Evolutionary conservation across 2,888 invertebrate genomes (phyloP).

Genomic region (Iselma pallidipennis): DNA sequence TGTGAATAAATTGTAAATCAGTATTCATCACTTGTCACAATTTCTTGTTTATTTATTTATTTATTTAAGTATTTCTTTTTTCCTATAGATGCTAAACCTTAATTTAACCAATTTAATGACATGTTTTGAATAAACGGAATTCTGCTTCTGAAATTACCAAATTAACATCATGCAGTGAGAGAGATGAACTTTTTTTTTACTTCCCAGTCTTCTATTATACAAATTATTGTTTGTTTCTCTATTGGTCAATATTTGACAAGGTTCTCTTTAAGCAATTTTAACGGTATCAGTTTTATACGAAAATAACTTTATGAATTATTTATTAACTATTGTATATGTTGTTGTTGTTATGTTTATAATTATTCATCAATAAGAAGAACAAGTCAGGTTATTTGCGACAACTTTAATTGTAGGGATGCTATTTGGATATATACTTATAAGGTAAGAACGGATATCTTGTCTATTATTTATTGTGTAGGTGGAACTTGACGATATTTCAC

Average conservation of each 20-base stretch:
- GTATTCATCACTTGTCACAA: not conserved
- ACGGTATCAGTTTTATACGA: not conserved
- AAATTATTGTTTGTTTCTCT: not conserved
- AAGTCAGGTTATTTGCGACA: not conserved
- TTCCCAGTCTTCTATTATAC: too few relatives aligned
- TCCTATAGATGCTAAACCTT: not conserved
- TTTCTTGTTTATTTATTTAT: not conserved
- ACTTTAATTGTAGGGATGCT: not conserved
- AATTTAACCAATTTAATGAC: not conserved
- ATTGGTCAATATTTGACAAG: not conserved
- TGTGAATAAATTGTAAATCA: not conserved
- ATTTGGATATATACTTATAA: not conserved
- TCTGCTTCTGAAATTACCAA: not conserved
- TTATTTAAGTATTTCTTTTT: not conserved
- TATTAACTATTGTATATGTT: not conserved
- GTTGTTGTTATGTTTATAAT: not conserved
- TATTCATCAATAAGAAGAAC: not conserved
- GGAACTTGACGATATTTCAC: not conserved
- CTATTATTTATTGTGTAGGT: not conserved
- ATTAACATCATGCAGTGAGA: not conserved
- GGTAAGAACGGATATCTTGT: not conserved
- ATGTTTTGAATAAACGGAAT: not conserved
- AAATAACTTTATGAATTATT: not conserved
- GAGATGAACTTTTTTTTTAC: not conserved
- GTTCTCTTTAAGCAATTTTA: not conserved